These are phyloP conservation scores for Acanthaster planci DNA, from an alignment of 35 echinoderm and acorn worm species.

Conservation along the genomic window DNA sequence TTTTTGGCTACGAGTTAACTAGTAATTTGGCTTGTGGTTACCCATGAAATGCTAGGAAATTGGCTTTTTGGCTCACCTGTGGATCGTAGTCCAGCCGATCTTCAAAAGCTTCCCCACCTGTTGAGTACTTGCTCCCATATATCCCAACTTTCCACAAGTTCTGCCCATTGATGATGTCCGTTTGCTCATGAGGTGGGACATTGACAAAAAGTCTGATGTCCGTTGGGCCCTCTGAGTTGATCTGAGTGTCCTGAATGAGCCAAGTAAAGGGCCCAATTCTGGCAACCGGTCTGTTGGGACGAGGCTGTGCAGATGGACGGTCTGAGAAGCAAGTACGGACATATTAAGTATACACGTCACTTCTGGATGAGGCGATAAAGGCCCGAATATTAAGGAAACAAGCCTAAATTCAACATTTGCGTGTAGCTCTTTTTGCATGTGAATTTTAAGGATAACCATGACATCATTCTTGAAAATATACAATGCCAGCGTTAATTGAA, in stretches of 20 bases:
- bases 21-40: too few species aligned
- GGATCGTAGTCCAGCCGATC: not conserved
- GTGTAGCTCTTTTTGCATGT: too few species aligned
- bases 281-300: not conserved
- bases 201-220: not conserved
- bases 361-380: too few species aligned
- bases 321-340: too few species aligned
- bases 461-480: too few species aligned
- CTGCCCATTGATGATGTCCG: not conserved
- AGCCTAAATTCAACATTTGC: too few species aligned
- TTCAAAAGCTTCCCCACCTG: not conserved
- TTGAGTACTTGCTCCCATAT: not conserved
- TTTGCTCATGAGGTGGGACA: not conserved
- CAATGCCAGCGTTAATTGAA: too few species aligned
- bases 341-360: too few species aligned
- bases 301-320: not conserved
- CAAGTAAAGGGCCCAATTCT: not conserved
- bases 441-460: too few species aligned
- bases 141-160: constrained; percentile 2
- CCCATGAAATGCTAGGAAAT: too few species aligned
- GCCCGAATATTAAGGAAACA: too few species aligned
- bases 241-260: not conserved
- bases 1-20: too few species aligned
- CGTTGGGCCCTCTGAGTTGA: not conserved
- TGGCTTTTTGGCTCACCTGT: not conserved